Conservation (phyloP, 2,888 invertebrate species). For the Eulithis prunata region DNA sequence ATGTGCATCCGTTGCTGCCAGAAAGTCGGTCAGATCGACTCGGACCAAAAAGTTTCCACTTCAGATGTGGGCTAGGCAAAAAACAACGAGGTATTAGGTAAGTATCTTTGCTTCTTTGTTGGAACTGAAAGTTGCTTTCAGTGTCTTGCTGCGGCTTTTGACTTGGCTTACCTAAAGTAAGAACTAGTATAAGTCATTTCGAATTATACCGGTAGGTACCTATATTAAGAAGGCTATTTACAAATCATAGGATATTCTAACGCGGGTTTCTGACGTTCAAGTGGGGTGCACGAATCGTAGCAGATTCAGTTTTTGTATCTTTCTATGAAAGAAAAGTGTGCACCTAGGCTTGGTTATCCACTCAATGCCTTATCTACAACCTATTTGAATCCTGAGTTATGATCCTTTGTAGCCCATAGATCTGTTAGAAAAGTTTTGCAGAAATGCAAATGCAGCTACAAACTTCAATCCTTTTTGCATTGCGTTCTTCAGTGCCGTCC, state of each 20-base stretch:
- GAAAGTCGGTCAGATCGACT: conserved; percentile 58
- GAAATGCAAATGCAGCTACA: conserved; percentile 34
- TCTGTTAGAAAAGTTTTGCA: conserved; percentile 3
- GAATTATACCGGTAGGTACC: too few species aligned
- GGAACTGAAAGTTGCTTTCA: conserved; percentile 36
- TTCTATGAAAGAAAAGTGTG: too few species aligned
- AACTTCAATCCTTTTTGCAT: conserved; percentile 33
- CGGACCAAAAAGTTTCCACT: conserved; percentile 57
- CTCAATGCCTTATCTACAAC: too few species aligned
- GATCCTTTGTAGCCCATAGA: not conserved
- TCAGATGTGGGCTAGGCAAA: conserved; percentile 49
- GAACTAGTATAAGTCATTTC: not conserved
- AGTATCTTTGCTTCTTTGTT: conserved; percentile 47
- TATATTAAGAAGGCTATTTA: too few species aligned
- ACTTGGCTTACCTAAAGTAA: not conserved
- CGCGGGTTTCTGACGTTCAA: too few species aligned
- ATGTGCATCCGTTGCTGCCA: conserved; percentile 55
- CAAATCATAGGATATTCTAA: too few species aligned
- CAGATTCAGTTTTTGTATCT: too few species aligned
- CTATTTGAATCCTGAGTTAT: not conserved
- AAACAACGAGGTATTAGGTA: conserved; percentile 29
- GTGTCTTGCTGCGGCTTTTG: conserved; percentile 10
- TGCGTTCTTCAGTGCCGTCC: conserved; percentile 29
- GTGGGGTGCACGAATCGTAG: too few species aligned
- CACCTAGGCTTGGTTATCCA: too few species aligned